Evolutionary conservation across 2,888 invertebrate genomes (phyloP).

Genomic region (Synergus japonicus): DNA sequence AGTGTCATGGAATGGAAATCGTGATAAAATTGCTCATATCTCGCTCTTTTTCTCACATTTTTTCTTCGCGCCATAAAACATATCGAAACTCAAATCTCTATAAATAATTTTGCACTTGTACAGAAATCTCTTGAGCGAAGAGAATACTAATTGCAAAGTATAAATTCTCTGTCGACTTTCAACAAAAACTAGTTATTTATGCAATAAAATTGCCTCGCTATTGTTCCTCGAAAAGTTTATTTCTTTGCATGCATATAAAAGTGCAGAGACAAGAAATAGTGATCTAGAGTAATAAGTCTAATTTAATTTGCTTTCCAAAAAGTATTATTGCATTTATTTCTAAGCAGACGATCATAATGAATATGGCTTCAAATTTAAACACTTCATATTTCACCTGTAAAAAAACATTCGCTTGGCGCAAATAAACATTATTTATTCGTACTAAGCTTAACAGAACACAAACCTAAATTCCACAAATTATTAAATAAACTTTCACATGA

Average conservation of each 20-base stretch:
- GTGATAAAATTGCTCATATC: conserved; percentile 31
- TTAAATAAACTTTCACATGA: conserved; percentile 36
- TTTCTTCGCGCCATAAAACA: conserved; percentile 22
- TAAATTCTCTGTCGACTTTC: conserved; percentile 4
- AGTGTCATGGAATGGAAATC: conserved; percentile 29
- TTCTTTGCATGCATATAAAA: conserved; percentile 35
- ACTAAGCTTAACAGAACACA: conserved; percentile 47
- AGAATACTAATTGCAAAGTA: neutral
- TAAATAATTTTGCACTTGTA: neutral
- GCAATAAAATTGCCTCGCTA: conserved; percentile 32
- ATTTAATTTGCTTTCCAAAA: neutral
- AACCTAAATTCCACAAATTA: conserved; percentile 2
- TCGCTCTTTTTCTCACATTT: neutral
- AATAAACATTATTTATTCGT: conserved; percentile 58
- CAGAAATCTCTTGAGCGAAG: neutral
- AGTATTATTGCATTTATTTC: conserved; percentile 7
- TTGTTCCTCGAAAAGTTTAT: neutral
- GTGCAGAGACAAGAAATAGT: neutral
- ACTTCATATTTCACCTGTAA: conserved; percentile 16
- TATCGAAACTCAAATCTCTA: conserved; percentile 20
- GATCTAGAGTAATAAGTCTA: neutral
- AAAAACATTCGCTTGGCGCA: conserved; percentile 49
- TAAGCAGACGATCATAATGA: conserved; percentile 14
- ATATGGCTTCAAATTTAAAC: conserved; percentile 4
- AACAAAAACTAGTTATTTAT: conserved; percentile 13